These are phyloP conservation scores for Lysandra coridon DNA, from an alignment of 2,888 invertebrate species.

Conservation along the genomic window DNA sequence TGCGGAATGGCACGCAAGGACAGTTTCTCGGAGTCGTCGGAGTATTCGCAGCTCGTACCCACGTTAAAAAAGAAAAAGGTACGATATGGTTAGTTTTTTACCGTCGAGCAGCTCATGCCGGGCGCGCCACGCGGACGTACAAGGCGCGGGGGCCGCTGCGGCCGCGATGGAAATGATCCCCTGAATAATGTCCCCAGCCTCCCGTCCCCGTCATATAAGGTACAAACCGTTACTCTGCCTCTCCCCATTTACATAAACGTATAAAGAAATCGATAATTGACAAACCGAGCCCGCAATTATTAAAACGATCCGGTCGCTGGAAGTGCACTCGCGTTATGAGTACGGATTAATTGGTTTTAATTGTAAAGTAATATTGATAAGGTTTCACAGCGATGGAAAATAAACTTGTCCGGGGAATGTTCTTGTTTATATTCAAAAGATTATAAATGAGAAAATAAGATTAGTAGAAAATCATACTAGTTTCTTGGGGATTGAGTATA, in stretches of 20 bases:
- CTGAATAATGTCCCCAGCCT: constrained; percentile 76
- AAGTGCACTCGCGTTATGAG: background rate
- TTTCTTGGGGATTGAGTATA: background rate
- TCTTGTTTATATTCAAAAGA: background rate
- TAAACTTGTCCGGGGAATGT: background rate
- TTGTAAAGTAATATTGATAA: constrained; percentile 15
- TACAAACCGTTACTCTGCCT: constrained; percentile 72
- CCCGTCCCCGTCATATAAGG: constrained; percentile 70
- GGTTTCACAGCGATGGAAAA: background rate
- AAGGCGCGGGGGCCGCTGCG: constrained; percentile 69
- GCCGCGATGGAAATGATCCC: constrained; percentile 77
- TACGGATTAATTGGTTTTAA: constrained; percentile 19
- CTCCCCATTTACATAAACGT: constrained; percentile 57
- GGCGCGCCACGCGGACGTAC: constrained; percentile 65
- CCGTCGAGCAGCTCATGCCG: constrained; percentile 56
- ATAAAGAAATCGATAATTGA: constrained; percentile 50
- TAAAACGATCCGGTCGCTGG: constrained; percentile 23
- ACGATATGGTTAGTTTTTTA: constrained; percentile 73
- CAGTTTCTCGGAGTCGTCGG: constrained; percentile 45
- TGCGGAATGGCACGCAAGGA: constrained; percentile 45
- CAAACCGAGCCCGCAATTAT: constrained; percentile 36
- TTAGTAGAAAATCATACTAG: background rate
- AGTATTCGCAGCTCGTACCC: constrained; percentile 46
- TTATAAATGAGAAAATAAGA: background rate
- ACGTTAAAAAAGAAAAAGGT: constrained; percentile 64